Evolutionary conservation across 1,140 invertebrate genomes (phyloP).

Genomic region (Anastrepha ludens): DNA sequence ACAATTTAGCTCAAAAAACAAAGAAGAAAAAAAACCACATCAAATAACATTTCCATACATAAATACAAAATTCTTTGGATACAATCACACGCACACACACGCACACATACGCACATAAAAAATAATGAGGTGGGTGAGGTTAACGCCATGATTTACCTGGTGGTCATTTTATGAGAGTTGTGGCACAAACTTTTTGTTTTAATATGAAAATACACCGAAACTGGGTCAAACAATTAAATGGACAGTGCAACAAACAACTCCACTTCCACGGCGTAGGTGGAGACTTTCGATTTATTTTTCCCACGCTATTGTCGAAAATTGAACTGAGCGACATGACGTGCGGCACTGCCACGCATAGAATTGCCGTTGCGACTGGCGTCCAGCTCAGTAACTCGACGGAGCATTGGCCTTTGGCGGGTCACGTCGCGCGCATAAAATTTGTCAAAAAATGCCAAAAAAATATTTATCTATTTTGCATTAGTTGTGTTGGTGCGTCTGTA

Average conservation of each 20-base stretch:
- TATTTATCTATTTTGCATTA: not conserved
- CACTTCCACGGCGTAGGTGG: not conserved
- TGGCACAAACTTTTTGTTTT: not conserved
- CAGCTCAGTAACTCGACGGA: not conserved
- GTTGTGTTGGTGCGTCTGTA: not conserved
- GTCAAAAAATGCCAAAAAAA: not conserved
- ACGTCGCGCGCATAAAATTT: slow-evolving; percentile 22
- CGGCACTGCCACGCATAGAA: not conserved
- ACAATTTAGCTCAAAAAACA: not conserved
- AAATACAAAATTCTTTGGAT: not conserved
- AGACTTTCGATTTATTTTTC: slow-evolving; percentile 2
- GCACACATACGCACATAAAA: not conserved
- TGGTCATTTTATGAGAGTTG: not conserved
- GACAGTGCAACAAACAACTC: slow-evolving; percentile 1
- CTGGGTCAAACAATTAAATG: slow-evolving; percentile 16
- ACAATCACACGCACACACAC: not conserved
- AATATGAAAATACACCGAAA: not conserved
- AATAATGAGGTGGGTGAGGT: not conserved
- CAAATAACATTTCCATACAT: too few species aligned
- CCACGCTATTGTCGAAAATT: not conserved
- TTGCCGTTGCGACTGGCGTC: not conserved
- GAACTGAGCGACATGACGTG: not conserved
- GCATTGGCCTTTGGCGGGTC: not conserved
- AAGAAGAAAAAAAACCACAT: not conserved
- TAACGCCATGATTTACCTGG: not conserved